Conservation (phyloP, 2,113 vertebrate species). For the Pipra filicauda region DNA sequence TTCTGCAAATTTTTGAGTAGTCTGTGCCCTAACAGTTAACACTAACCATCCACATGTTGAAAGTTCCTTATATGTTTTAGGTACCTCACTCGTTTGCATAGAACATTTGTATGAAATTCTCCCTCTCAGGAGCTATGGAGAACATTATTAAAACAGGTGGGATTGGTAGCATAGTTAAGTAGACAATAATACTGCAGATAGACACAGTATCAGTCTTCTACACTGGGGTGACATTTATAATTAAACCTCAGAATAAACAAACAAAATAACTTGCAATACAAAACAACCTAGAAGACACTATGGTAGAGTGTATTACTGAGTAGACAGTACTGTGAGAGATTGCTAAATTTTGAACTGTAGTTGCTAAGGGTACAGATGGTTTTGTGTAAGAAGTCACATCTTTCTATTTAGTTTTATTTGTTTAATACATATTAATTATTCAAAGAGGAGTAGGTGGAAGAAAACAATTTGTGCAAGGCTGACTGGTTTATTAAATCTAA, state of each 20-base stretch:
- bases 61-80: background rate
- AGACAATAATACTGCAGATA: background rate
- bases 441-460: background rate
- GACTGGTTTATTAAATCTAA: background rate
- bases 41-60: background rate
- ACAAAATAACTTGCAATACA: background rate
- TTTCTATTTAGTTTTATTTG: background rate
- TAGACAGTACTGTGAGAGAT: background rate
- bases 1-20: background rate
- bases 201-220: background rate
- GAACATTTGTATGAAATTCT: background rate
- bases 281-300: background rate
- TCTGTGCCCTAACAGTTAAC: background rate
- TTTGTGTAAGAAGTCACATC: background rate
- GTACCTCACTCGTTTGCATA: fast-evolving
- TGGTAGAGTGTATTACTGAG: background rate
- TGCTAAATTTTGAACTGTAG: background rate
- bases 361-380: background rate
- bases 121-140: background rate
- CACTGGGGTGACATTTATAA: background rate
- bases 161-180: background rate
- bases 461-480: background rate
- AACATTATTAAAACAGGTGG: background rate
- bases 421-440: background rate
- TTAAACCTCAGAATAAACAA: background rate